Evolutionary conservation across 2,888 invertebrate species (phyloP), one percentile per base, ranked within the genome.

Genomic region (Linnaemya vulpina): DNA sequence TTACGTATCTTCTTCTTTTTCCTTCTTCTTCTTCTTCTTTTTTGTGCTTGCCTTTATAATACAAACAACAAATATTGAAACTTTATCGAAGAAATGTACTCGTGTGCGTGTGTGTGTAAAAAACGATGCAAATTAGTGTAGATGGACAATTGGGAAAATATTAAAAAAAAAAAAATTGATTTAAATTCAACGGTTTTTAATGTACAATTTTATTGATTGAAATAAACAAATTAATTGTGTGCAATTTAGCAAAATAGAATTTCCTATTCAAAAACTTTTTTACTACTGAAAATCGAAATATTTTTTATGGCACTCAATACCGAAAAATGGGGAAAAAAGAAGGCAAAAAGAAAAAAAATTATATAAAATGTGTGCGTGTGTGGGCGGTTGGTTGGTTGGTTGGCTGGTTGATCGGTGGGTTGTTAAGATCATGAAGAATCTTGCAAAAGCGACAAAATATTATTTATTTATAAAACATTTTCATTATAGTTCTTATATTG

Each of bases 391-490:
- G 30, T 30, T 46, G 58, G 58, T 58, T 58, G 53, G 38, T 35
- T 74, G 46, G 67, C 65, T 35, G 49, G 58, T 55, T 43, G 53
- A 20, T 40, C 60, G 53, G 55, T 65, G 43, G 71, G 15, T 67
- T 38, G 25, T 43, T 55, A 30, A 35, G 17, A 49, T 67, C 30
- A n/a, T 75, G 49, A 75, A 55, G 22, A 63, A 73, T 79, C 74
- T 85, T 74, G 74, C 77, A 74, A 80, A 76, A 83, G 83, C 76
- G 80, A 86, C 83, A 86, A 83, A 83, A 80, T 83, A 86, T 85
- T 85, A 81, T 82, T 78, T 82, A 83, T 86, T 83, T 80, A 80
- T 79, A 85, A 82, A 70, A 83, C 71, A 77, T 83, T 82, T 82
- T 82, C 46, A 55, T 65, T 82, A 3, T 38, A 73, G 46, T 83